Conservation (phyloP, 2,888 invertebrate genomes). For the Melinopterus prodromus region DNA sequence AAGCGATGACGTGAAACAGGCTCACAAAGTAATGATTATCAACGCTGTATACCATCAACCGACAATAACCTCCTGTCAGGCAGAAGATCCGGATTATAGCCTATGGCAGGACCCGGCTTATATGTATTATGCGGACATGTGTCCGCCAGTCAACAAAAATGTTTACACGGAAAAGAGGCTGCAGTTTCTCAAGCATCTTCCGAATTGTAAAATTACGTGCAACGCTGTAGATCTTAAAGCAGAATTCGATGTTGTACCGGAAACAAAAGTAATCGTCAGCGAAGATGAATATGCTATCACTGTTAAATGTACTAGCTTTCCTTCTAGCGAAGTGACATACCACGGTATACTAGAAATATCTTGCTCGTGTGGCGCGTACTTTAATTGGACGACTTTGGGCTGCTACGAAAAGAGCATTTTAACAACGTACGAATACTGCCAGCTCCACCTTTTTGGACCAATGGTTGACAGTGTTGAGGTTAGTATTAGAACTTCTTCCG, state of each 20-base stretch:
- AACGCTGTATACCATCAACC: conserved; percentile 15
- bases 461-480: not conserved
- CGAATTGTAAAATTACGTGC: conserved; percentile 1
- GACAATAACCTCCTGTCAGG: not conserved
- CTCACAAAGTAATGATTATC: conserved; percentile 13
- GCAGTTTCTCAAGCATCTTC: not conserved
- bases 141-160: not conserved
- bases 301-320: not conserved
- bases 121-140: not conserved
- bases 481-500: not conserved
- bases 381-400: not conserved
- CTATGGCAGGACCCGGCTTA: not conserved
- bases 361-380: not conserved
- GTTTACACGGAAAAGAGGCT: not conserved
- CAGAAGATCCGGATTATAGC: not conserved
- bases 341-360: not conserved
- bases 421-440: not conserved
- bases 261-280: not conserved
- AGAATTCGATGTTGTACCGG: not conserved
- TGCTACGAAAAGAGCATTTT: not conserved
- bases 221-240: not conserved
- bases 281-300: not conserved
- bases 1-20: not conserved
- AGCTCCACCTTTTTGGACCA: not conserved
- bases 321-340: not conserved